A percentile compares a stretch with the other conserved stretches of the same genome.
These are phyloP conservation scores for Pristionchus japonicus DNA, from an alignment of 2,888 invertebrate genomes.

Conservation along the genomic window DNA sequence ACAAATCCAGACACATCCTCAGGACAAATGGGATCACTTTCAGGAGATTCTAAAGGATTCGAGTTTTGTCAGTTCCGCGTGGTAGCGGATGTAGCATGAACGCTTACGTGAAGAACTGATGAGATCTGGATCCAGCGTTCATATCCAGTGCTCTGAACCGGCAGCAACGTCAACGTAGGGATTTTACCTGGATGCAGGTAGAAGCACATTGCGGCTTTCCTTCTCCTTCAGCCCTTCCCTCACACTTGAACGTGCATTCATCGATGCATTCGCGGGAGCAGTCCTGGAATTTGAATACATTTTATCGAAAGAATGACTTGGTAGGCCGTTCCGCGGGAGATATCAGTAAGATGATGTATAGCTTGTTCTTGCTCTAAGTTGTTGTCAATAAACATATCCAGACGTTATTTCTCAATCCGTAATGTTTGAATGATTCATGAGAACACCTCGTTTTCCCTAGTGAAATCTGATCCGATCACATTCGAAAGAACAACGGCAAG, in stretches of 20 bases:
- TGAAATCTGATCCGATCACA: neutral
- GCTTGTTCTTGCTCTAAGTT: too few species aligned
- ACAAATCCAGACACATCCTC: neutral
- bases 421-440: neutral
- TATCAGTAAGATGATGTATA: too few species aligned
- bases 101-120: too few species aligned
- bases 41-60: neutral
- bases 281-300: neutral
- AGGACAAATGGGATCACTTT: neutral
- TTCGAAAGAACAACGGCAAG: neutral
- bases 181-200: neutral
- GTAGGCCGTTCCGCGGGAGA: too few species aligned
- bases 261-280: constrained; percentile 28
- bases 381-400: neutral
- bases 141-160: too few species aligned
- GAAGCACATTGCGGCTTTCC: neutral
- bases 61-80: neutral
- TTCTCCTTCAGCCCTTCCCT: neutral
- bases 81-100: neutral
- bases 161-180: neutral
- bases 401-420: neutral
- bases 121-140: neutral
- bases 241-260: constrained; percentile 1
- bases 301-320: too few species aligned
- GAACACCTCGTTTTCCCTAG: neutral